Conservation (phyloP, 2,113 vertebrate genomes). For the Triplophysa dalaica region DNA sequence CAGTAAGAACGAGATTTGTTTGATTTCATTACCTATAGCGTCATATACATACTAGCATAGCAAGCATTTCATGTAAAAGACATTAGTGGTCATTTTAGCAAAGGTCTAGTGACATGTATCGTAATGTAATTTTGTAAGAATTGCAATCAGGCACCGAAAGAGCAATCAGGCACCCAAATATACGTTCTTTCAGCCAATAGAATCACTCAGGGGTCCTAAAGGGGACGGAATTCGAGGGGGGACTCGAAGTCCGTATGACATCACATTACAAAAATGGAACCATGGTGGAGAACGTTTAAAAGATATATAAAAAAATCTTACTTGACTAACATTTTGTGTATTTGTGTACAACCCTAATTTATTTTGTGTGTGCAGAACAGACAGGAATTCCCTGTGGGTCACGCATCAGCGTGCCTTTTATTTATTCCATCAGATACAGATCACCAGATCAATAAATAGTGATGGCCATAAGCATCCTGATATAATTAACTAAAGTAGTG, state of each 20-base stretch:
- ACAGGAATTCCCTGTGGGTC: slow-evolving; percentile 11
- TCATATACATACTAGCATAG: no score
- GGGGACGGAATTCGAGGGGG: no score
- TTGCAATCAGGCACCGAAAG: no score
- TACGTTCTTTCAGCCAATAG: no score
- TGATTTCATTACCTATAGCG: no score
- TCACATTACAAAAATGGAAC: background rate
- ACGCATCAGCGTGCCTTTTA: slow-evolving; percentile 13
- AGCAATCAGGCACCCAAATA: no score
- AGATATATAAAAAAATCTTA: background rate
- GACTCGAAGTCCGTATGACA: background rate
- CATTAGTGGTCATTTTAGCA: no score
- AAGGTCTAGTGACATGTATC: no score
- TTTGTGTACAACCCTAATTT: slow-evolving; percentile 3
- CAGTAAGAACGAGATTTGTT: no score
- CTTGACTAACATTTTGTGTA: background rate
- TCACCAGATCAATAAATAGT: slow-evolving; percentile 30
- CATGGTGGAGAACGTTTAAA: background rate
- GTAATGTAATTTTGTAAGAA: no score
- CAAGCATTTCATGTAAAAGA: no score
- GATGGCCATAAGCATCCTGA: slow-evolving; percentile 19
- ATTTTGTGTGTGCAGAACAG: background rate
- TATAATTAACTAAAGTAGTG: slow-evolving; percentile 44
- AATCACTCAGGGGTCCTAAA: no score
- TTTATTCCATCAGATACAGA: slow-evolving; percentile 32